Conservation (phyloP, 2,797 vertebrate species). For the Mareca strepera region DNA sequence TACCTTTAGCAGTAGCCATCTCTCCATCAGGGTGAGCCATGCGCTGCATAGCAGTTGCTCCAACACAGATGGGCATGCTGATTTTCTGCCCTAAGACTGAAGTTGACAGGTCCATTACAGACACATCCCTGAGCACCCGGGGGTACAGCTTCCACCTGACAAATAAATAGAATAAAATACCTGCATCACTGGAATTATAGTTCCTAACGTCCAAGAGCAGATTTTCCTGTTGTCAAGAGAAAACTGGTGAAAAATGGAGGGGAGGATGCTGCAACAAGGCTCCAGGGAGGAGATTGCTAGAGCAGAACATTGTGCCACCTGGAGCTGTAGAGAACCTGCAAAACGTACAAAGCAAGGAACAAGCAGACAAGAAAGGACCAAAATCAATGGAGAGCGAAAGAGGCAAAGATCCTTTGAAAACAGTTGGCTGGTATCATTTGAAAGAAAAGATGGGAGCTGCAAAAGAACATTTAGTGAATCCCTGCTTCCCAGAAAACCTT, state of each 20-base stretch:
- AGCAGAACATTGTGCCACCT: background rate
- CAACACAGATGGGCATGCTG: slow-evolving; percentile 89
- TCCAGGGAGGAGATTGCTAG: background rate
- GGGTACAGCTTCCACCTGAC: slow-evolving; percentile 89
- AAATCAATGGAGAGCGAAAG: background rate
- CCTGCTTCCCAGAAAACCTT: background rate
- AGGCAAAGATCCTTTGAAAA: background rate
- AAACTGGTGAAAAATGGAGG: background rate
- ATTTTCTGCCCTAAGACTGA: slow-evolving; percentile 85
- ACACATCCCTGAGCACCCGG: slow-evolving; percentile 88
- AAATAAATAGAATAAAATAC: background rate
- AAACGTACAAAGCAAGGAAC: background rate
- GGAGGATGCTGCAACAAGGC: background rate
- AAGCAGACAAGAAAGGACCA: rapidly evolving
- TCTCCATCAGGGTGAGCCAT: slow-evolving; percentile 94
- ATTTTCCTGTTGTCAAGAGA: background rate
- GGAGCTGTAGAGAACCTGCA: background rate
- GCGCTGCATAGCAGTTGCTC: slow-evolving; percentile 92
- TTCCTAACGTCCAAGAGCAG: background rate
- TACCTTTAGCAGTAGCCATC: slow-evolving; percentile 88
- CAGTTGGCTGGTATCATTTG: too few relatives aligned
- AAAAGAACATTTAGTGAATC: background rate
- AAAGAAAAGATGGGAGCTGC: background rate
- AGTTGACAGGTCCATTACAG: slow-evolving; percentile 83
- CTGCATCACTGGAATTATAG: rapidly evolving